Evolutionary conservation across 2,797 vertebrate species (phyloP).

Genomic region (Pampus argenteus): DNA sequence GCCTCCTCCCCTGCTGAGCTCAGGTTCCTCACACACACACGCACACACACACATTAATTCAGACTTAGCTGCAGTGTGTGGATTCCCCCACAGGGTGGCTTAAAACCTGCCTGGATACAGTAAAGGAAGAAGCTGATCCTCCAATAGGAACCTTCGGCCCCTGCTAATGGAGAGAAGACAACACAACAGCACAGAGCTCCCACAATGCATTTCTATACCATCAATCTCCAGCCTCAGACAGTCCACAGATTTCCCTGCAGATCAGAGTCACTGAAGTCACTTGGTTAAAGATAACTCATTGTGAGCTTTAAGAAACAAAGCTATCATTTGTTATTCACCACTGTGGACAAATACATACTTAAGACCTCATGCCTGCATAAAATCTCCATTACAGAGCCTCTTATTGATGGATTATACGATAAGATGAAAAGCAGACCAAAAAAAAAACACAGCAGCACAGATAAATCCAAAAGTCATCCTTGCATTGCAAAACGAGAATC

Average conservation of each 20-base stretch:
- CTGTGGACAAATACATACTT: conserved; percentile 13
- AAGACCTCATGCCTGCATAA: conserved; percentile 29
- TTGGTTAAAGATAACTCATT: no score
- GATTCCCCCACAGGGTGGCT: conserved; percentile 73
- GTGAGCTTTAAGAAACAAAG: not conserved
- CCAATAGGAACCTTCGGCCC: conserved; percentile 69
- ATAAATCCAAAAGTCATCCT: conserved; percentile 47
- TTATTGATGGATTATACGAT: conserved; percentile 22
- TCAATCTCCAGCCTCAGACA: conserved; percentile 42
- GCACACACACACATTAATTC: conserved; percentile 44
- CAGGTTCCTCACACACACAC: conserved; percentile 88
- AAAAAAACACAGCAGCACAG: not conserved
- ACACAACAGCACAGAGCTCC: conserved; percentile 57
- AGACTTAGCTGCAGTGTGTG: conserved; percentile 61
- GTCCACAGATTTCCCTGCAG: conserved; percentile 12
- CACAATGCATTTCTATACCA: conserved; percentile 74
- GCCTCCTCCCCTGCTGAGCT: conserved; percentile 98
- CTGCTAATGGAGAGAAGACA: conserved; percentile 46
- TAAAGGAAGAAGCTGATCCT: conserved; percentile 44
- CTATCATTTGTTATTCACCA: conserved; percentile 7
- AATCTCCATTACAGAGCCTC: conserved; percentile 33
- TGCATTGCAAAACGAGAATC: conserved; percentile 30
- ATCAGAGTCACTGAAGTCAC: not conserved
- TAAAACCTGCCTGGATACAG: conserved; percentile 78
- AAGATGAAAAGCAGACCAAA: conserved; percentile 25